Evolutionary conservation across 2,888 invertebrate genomes (phyloP).

Genomic region (Rhabditoides inermis): DNA sequence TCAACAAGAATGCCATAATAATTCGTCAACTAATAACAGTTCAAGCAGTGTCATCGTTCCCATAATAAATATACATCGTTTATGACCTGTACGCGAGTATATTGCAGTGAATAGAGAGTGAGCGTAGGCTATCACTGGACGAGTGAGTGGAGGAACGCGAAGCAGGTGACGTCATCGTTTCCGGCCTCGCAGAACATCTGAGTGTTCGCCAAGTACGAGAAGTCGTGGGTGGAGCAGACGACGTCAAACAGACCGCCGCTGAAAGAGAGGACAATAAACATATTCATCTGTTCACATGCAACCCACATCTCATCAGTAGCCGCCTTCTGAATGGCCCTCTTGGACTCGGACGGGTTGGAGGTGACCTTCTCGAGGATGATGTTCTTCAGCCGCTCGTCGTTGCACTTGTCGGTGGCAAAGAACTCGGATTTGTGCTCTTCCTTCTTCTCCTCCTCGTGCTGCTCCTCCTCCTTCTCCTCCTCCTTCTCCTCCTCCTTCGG

Average conservation of each 20-base stretch:
- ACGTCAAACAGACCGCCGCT: slow-evolving; percentile 32
- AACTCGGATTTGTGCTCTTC: too few relatives aligned
- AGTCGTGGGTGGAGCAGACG: slow-evolving; percentile 36
- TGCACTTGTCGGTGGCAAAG: slow-evolving; percentile 31
- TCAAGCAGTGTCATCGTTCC: too few relatives aligned
- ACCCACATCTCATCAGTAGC: slow-evolving; percentile 26
- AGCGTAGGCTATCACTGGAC: too few relatives aligned
- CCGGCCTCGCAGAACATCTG: slow-evolving; percentile 38
- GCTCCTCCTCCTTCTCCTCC: slow-evolving; percentile 4
- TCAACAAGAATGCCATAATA: too few relatives aligned
- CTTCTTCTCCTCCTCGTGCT: too few relatives aligned
- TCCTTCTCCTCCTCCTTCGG: too few relatives aligned
- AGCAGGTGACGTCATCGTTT: slow-evolving; percentile 38
- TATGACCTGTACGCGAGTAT: too few relatives aligned
- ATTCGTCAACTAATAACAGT: too few relatives aligned
- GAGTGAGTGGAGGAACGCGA: slow-evolving; percentile 39
- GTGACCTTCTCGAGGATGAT: slow-evolving; percentile 31
- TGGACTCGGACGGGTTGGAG: slow-evolving; percentile 33
- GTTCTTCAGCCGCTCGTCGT: slow-evolving; percentile 29
- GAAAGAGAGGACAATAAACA: not conserved
- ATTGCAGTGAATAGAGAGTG: too few relatives aligned
- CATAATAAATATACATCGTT: too few relatives aligned
- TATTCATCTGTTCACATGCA: not conserved
- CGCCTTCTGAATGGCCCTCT: slow-evolving; percentile 34
- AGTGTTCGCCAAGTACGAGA: slow-evolving; percentile 38